phyloP scores from a whole-genome alignment of 2,888 invertebrate species.

The Tetanocera ferruginea region DNA sequence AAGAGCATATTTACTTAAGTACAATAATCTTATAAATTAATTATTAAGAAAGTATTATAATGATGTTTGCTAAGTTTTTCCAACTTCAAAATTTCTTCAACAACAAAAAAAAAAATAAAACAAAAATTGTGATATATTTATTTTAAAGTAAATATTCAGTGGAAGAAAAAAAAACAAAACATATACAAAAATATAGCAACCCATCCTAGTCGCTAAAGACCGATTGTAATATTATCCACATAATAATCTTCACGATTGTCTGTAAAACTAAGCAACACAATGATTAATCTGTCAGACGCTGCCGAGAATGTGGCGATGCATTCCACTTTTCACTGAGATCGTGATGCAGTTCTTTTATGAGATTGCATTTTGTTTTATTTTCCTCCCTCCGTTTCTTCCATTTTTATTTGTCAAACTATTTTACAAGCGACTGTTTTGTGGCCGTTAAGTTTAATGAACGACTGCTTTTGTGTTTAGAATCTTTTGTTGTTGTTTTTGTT shows the following conservation, averaged over 20 bases:
- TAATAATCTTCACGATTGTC: not conserved
- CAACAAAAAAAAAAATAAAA: too few species aligned
- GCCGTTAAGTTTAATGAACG: constrained; percentile 19
- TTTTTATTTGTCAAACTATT: not conserved
- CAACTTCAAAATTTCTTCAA: too few species aligned
- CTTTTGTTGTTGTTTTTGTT: not conserved
- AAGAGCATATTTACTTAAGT: too few species aligned
- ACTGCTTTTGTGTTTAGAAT: not conserved
- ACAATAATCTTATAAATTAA: too few species aligned
- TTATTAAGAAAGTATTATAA: too few species aligned
- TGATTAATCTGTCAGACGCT: not conserved
- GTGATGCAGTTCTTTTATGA: not conserved
- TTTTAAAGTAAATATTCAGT: too few species aligned
- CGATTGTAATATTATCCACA: not conserved
- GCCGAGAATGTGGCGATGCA: not conserved
- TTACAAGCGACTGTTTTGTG: constrained; percentile 5
- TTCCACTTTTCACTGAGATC: not conserved
- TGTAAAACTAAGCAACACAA: not conserved
- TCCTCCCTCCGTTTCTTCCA: not conserved
- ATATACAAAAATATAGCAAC: not conserved
- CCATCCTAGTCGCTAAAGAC: not conserved
- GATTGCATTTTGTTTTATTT: not conserved
- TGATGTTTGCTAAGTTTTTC: too few species aligned
- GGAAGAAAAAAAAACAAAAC: not conserved
- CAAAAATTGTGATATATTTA: too few species aligned